These are phyloP conservation scores for Isurus oxyrinchus DNA, from an alignment of 2,113 vertebrate species.

Conservation along the genomic window DNA sequence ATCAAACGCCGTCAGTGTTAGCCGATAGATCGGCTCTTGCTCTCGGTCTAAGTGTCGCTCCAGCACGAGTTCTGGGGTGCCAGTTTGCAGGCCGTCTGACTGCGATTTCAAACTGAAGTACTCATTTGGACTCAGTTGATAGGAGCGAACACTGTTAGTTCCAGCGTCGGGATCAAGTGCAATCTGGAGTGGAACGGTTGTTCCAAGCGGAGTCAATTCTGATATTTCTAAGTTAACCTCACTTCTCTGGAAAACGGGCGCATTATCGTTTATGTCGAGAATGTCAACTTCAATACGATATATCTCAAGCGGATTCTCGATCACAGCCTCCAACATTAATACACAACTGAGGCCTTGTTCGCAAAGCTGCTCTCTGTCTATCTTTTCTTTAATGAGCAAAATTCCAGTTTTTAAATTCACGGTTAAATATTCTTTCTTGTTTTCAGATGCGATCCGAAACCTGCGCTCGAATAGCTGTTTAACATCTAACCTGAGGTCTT, in stretches of 20 bases:
- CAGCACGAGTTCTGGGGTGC: slow-evolving; percentile 70
- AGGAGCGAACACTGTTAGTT: slow-evolving; percentile 78
- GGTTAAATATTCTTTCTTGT: slow-evolving; percentile 43
- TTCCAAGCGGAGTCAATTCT: slow-evolving; percentile 78
- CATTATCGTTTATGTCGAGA: slow-evolving; percentile 86
- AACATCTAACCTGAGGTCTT: slow-evolving; percentile 37
- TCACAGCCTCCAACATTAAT: slow-evolving; percentile 39
- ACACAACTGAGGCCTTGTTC: slow-evolving; percentile 39
- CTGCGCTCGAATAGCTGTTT: slow-evolving; percentile 46
- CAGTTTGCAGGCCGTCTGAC: slow-evolving; percentile 53
- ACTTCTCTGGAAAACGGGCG: slow-evolving; percentile 70
- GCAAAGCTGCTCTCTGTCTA: slow-evolving; percentile 32
- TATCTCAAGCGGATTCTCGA: slow-evolving; percentile 40
- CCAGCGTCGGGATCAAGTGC: slow-evolving; percentile 85
- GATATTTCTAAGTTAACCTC: slow-evolving; percentile 74
- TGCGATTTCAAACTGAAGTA: slow-evolving; percentile 78
- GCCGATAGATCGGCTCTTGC: slow-evolving; percentile 54
- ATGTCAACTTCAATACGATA: slow-evolving; percentile 38
- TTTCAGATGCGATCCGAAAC: slow-evolving; percentile 47
- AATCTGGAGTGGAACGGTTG: slow-evolving; percentile 78
- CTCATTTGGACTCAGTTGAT: slow-evolving; percentile 77
- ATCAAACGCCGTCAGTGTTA: neutral
- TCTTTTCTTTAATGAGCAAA: neutral
- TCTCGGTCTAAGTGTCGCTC: slow-evolving; percentile 77
- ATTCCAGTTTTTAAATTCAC: slow-evolving; percentile 40